Evolutionary conservation across 2,113 vertebrate species (phyloP), one percentile per base, ranked within the genome.

Genomic region (Pseudorasbora parva): DNA sequence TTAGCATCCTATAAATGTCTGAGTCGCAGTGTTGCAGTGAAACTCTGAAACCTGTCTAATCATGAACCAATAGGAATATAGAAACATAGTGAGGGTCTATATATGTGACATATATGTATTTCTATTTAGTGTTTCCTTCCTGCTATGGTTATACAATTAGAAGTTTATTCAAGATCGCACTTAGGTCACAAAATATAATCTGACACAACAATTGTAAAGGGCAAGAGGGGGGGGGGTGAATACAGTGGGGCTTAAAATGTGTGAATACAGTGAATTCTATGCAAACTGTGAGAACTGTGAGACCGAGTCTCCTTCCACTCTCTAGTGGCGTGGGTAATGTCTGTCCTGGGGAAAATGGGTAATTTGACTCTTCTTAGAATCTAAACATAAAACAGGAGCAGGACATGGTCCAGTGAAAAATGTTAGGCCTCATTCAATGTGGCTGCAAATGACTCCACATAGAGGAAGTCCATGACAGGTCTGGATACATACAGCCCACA

Each of bases 401-500:
- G 33, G 51, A 57, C 30, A 83, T 23, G 86, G 76, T 83, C 68
- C 76, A 76, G 76, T 45, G 76, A 85, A 60, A 78, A 85, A 85
- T 9, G 43, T 85, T 68, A 87, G 82, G 81, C 82, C 27, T 81
- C 76, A 54, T 81, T 86, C 76, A 80, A 60, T 8, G 49, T 41
- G 51, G n/a, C 84, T 84, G 74, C 78, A 74, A 86, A 90, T 23
- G 60, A 64, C 81, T 89, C 64, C 82, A 88, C 77, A 45, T 51
- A 51, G 81, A 82, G 85, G 73, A 80, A 84, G 78, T 66, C 68
- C 51, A 21, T 79, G 79, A 86, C 84, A 89, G 82, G 78, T 85
- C 87, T 85, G 56, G 19, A 75, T 90, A 76, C 87, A n/a, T 88
- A 86, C 83, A 85, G 84, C 88, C 79, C 84, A 82, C 88, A 90